These are phyloP conservation scores for Coelopa frigida DNA, from an alignment of 1,140 invertebrate species.

Conservation along the genomic window DNA sequence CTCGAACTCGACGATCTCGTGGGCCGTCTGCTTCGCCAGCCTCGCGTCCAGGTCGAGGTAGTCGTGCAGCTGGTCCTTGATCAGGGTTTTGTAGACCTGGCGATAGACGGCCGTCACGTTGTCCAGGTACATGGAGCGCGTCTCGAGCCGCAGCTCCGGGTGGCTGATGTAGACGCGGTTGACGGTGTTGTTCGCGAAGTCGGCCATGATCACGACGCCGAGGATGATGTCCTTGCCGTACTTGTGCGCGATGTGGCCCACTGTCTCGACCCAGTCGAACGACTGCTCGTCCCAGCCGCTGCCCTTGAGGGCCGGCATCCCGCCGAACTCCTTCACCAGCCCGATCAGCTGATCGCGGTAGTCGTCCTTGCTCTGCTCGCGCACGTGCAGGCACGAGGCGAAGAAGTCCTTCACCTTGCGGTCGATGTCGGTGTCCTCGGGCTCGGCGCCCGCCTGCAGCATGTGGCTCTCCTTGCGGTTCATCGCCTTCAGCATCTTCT, in stretches of 20 bases:
- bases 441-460: slow-evolving; percentile 8
- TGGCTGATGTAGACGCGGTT: slow-evolving; percentile 25
- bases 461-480: slow-evolving; percentile 21
- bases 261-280: slow-evolving; percentile 22
- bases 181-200: slow-evolving; percentile 21
- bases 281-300: slow-evolving; percentile 17
- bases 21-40: slow-evolving; percentile 17
- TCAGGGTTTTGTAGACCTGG: slow-evolving; percentile 3
- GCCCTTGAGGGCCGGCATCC: slow-evolving; percentile 21
- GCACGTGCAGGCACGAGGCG: slow-evolving; percentile 16
- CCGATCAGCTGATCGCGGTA: slow-evolving; percentile 16
- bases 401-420: slow-evolving; percentile 26
- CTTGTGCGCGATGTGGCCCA: slow-evolving; percentile 14
- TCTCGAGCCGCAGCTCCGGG: slow-evolving; percentile 16
- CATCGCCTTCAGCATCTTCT: slow-evolving; percentile 20
- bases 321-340: slow-evolving; percentile 23
- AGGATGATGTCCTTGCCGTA: slow-evolving; percentile 22
- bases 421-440: slow-evolving; percentile 19
- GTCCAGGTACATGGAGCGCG: slow-evolving; percentile 26
- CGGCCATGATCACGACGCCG: slow-evolving; percentile 18
- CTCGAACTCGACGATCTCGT: slow-evolving; percentile 30
- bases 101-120: slow-evolving; percentile 20
- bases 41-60: slow-evolving; percentile 16
- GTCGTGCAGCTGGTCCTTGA: slow-evolving; percentile 12
- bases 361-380: neutral